Base-by-base conservation (phyloP, 2,888 invertebrate genomes). In the Acrobasis repandana region DNA sequence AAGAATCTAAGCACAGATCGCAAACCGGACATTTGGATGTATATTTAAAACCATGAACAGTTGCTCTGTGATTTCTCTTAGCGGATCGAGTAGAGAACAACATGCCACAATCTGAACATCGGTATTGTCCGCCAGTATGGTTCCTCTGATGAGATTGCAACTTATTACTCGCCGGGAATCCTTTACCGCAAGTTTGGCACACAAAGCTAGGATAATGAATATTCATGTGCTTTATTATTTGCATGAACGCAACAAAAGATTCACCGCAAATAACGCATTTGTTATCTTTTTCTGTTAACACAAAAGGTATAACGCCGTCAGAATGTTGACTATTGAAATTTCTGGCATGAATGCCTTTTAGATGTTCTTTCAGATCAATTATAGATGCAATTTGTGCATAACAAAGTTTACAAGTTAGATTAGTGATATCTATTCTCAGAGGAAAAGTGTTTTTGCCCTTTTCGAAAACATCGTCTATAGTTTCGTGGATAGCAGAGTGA, bases 121-220 rank as follows among this genome's bases (percentile, higher is more conserved):
- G 28, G 50, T 20, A 50, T 14, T 50, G 28, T 9, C 50, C 50
- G 20, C 14, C 50, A n/a, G 14, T 28, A 63, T 93, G 93, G 56
- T 75, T 72, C 15, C 71, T 74, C 43, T 83, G 76, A 63, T 93
- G 93, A 16, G 88, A 77, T 51, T 83, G 77, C 36, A 92, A 76
- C 52, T 89, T 88, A 8, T 87, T 81, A 15, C 79, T 79, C n/a
- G 81, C 82, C 1, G 89, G 84, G 68, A 83, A 93, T 3, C 85
- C 87, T 69, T 92, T 93, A 0, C 93, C 93, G 63, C 93, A 93
- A 1, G 79, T 78, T 36, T 85, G 75, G 61, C 93, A 93, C 9
- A 92, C 82, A 63, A 77, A 87, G 56, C 82, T 83, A 64, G 83
- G 87, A 58, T 88, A 82, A 73, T 93, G 90, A 60, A 80, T 76